Percentiles rank a stretch among this genome's conserved stretches.
Evolutionary conservation across 2,888 invertebrate genomes (phyloP).

Genomic region (Quadriops clusia): DNA sequence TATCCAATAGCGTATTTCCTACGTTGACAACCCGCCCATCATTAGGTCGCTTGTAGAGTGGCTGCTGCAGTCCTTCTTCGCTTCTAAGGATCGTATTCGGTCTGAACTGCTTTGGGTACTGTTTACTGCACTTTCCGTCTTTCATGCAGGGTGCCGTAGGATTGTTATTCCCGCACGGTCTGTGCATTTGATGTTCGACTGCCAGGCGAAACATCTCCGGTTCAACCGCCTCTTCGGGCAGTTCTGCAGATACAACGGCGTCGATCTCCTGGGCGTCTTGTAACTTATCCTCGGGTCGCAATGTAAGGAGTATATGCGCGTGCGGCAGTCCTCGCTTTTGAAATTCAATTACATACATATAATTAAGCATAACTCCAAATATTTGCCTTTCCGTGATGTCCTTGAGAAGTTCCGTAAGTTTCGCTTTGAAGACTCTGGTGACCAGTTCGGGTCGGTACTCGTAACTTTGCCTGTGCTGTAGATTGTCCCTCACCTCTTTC

Average conservation of each 20-base stretch:
- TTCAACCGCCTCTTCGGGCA: no score
- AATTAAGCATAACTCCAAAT: constrained; percentile 9
- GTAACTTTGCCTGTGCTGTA: constrained; percentile 4
- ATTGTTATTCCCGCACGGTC: constrained; percentile 12
- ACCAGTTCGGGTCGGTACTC: constrained; percentile 15
- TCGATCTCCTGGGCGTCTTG: no score
- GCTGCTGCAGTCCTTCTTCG: no score
- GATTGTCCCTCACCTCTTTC: constrained; percentile 12
- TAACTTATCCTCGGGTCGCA: no score
- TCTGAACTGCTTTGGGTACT: constrained; percentile 24
- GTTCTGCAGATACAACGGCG: no score
- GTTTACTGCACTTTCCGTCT: constrained; percentile 21
- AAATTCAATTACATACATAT: constrained; percentile 16
- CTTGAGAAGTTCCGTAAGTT: constrained; percentile 10
- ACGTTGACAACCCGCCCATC: not conserved
- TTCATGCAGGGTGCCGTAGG: constrained; percentile 12
- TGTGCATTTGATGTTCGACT: no score
- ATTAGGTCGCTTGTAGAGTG: not conserved
- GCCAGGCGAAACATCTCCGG: no score
- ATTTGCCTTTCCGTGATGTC: constrained; percentile 8
- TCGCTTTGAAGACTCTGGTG: constrained; percentile 12
- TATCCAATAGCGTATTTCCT: not conserved
- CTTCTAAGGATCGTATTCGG: no score
- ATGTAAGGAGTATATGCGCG: no score
- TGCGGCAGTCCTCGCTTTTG: constrained; percentile 17